Base-by-base conservation (phyloP, 2,888 invertebrate species). In the Leucophora obtusa region DNA sequence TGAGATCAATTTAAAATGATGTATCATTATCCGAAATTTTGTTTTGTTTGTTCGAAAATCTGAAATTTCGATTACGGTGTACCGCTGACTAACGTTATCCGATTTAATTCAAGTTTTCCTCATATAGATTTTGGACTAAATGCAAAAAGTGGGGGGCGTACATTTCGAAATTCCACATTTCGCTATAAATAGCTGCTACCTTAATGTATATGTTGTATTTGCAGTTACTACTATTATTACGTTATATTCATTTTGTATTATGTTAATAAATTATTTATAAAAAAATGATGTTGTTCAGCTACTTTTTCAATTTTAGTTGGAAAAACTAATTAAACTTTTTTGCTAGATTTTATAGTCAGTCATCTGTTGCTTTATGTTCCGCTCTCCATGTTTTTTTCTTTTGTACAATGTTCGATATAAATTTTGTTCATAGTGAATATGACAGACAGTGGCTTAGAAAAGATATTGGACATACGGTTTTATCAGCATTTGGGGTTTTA, bases 281-380 rank as follows among this genome's bases (percentile, higher is more conserved):
- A 53, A 70, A 65, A 28, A 59, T 28, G 24, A 38, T 72, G 68
- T 78, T 77, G 71, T 72, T 66, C 24, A 62, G 73, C 73, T 70
- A 77, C 70, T 77, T 81, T 80, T 81, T 77, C 81, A 77, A 77
- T 81, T 81, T 81, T 62, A 81, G 73, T 74, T 77, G 17, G 65
- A 66, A 81, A 81, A 81, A 81, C 81, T 81, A 81, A 81, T 81
- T 81, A 81, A 81, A 81, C 73, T 74, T 77, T 35, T 70, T 74
- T 28, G 15, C 24, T 14, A 70, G 15, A 60, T 60, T 72, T 72
- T 72, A 50, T 72, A 60, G 60, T 71, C 71, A 77, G 60, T 72
- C 77, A 78, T 66, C 66, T 78, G 75, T 69, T 76, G 80, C 71
- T 70, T 73, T 76, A 24, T 59, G 38, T 76, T 71, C 43, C 56